These are phyloP conservation scores for Bicyclus anynana DNA, from an alignment of 1,140 invertebrate genomes.

Conservation along the genomic window DNA sequence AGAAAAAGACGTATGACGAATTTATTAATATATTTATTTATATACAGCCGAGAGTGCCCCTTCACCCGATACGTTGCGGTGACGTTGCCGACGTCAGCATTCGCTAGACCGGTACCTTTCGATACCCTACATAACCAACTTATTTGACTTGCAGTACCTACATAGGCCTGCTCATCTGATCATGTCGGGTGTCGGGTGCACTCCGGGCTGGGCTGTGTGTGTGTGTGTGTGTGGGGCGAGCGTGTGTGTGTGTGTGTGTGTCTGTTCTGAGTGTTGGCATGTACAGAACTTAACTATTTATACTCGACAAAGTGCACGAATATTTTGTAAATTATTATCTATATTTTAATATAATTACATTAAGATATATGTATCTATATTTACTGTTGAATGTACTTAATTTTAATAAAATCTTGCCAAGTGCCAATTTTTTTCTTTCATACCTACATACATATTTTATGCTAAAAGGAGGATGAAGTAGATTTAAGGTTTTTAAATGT, in stretches of 20 bases:
- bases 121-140: too few species aligned
- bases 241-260: slow-evolving; percentile 18
- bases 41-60: too few species aligned
- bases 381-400: neutral
- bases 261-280: neutral
- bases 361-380: neutral
- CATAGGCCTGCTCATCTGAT: too few species aligned
- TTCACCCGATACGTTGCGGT: too few species aligned
- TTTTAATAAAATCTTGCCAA: neutral
- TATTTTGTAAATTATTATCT: slow-evolving; percentile 5
- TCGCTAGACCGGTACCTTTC: too few species aligned
- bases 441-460: too few species aligned
- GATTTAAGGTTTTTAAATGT: too few species aligned
- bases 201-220: slow-evolving; percentile 8
- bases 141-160: too few species aligned
- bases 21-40: slow-evolving; percentile 43
- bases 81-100: too few species aligned
- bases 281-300: slow-evolving; percentile 28
- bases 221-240: slow-evolving; percentile 16
- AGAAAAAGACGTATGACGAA: slow-evolving; percentile 29
- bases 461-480: too few species aligned
- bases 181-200: too few species aligned
- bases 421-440: neutral
- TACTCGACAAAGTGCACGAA: slow-evolving; percentile 20
- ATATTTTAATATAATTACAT: neutral